Conservation (phyloP, 2,888 invertebrate genomes). For the Matsumyia berberina region DNA sequence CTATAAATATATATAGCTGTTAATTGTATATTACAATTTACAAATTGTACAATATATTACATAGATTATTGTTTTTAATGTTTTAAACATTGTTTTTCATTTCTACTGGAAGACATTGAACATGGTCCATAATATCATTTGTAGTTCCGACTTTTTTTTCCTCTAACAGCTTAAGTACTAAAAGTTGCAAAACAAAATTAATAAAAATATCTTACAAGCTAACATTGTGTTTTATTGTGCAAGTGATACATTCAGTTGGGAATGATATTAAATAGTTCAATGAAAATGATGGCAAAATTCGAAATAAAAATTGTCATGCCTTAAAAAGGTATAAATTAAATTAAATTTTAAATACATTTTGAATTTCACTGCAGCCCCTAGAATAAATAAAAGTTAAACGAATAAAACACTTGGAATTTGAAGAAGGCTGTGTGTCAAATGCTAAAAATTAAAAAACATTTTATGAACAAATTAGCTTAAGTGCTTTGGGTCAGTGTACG, state of each 20-base stretch:
- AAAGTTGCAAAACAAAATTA: neutral
- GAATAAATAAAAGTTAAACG: too few relatives aligned
- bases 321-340: too few relatives aligned
- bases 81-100: slow-evolving; percentile 12
- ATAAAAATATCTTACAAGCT: neutral
- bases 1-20: neutral
- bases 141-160: neutral
- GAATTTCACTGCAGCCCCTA: too few relatives aligned
- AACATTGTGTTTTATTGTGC: slow-evolving; percentile 12
- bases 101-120: slow-evolving; percentile 38
- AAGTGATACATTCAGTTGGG: slow-evolving; percentile 5
- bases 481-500: too few relatives aligned
- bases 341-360: too few relatives aligned
- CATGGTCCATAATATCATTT: slow-evolving; percentile 34
- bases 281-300: slow-evolving; percentile 1
- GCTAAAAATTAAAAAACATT: too few relatives aligned
- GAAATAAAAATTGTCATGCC: slow-evolving; percentile 1
- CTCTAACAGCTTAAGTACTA: slow-evolving; percentile 12
- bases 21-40: neutral
- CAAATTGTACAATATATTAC: neutral
- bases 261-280: slow-evolving; percentile 8
- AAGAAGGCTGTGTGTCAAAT: too few relatives aligned
- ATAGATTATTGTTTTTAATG: neutral
- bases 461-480: too few relatives aligned
- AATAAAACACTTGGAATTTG: too few relatives aligned